These are phyloP conservation scores for Mastomys coucha DNA, from an alignment of 2,113 vertebrate species.

Conservation along the genomic window DNA sequence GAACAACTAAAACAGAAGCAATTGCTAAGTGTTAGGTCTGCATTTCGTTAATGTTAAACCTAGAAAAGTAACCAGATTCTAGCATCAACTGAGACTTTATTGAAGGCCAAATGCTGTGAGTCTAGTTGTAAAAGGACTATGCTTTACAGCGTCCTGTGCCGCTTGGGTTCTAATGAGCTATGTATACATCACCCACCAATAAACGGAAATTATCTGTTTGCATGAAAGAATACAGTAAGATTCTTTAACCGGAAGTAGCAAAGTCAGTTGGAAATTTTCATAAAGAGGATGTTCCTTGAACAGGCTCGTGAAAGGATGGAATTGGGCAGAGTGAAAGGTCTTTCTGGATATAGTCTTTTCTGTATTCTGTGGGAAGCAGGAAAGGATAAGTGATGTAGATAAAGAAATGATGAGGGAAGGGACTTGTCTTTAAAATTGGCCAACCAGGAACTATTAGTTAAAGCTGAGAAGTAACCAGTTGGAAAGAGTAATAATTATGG, in stretches of 20 bases:
- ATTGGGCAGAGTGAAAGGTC: neutral
- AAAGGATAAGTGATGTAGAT: conserved; percentile 1
- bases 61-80: neutral
- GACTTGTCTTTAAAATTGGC: neutral
- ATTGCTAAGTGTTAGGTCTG: neutral
- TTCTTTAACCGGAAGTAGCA: conserved; percentile 22
- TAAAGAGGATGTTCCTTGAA: neutral
- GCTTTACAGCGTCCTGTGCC: neutral
- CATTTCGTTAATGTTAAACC: conserved; percentile 18
- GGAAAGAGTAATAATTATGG: neutral
- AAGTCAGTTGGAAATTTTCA: conserved; percentile 27
- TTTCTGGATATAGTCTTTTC: conserved; percentile 5
- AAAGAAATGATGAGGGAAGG: conserved; percentile 7
- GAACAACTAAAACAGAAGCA: neutral
- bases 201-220: conserved; percentile 9
- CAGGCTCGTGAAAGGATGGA: neutral
- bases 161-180: neutral
- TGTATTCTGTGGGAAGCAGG: neutral
- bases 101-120: neutral
- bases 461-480: conserved; percentile 8
- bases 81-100: neutral
- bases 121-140: neutral
- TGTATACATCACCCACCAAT: neutral
- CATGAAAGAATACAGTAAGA: neutral
- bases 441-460: neutral